Evolutionary conservation across 2,888 invertebrate genomes (phyloP).

Genomic region (Lepidochitona cinerea): DNA sequence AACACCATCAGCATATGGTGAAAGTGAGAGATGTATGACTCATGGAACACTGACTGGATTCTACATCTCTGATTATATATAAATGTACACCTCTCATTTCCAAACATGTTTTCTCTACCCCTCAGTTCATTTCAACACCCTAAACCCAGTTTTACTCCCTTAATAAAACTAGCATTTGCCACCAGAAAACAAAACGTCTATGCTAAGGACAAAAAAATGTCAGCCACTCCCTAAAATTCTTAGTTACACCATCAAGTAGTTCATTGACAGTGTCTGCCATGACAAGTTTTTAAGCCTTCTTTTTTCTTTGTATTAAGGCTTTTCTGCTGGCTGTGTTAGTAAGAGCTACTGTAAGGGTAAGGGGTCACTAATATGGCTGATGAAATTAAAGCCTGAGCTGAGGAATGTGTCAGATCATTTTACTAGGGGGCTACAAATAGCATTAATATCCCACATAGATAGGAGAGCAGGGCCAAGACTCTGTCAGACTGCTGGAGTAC

Average conservation of each 20-base stretch:
- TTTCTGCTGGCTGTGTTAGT: not conserved
- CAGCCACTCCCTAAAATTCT: not conserved
- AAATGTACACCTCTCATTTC: no score
- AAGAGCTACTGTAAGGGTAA: not conserved
- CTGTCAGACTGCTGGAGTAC: no score
- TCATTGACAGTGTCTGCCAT: no score
- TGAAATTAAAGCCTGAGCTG: not conserved
- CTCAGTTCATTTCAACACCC: not conserved
- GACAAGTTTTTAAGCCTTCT: not conserved
- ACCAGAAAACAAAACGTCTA: not conserved
- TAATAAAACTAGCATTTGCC: not conserved
- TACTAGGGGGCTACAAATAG: slow-evolving; percentile 6
- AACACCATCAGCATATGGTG: slow-evolving; percentile 5
- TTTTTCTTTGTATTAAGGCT: no score
- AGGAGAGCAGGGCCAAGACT: not conserved
- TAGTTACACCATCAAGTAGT: not conserved
- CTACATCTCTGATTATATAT: no score
- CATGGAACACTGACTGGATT: no score
- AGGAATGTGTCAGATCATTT: slow-evolving; percentile 5
- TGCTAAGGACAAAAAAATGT: not conserved
- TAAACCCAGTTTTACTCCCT: not conserved
- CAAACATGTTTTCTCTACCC: no score
- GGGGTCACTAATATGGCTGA: not conserved
- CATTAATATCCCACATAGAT: not conserved
- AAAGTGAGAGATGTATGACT: no score